These are phyloP conservation scores for Epinephelus fuscoguttatus DNA, from an alignment of 2,113 vertebrate genomes.

Conservation along the genomic window DNA sequence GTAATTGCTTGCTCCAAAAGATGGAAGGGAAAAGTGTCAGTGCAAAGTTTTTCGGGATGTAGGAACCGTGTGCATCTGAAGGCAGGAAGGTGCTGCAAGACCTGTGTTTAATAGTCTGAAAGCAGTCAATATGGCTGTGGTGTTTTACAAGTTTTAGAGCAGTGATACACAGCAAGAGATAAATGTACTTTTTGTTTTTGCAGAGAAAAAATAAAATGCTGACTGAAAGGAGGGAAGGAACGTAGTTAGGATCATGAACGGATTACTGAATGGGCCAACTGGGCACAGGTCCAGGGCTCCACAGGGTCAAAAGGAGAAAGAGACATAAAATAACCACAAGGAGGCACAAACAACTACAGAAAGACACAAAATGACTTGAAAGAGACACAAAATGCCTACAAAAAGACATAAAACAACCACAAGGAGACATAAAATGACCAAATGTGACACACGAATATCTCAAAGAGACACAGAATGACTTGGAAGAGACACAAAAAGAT, in stretches of 20 bases:
- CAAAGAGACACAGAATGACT: too few species aligned
- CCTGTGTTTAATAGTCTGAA: neutral
- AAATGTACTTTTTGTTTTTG: neutral
- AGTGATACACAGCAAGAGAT: neutral
- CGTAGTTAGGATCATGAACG: neutral
- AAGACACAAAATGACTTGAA: too few species aligned
- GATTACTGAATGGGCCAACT: too few species aligned
- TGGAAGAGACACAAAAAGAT: too few species aligned
- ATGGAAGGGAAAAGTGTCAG: slow-evolving; percentile 69
- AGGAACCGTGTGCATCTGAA: neutral
- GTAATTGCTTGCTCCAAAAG: slow-evolving; percentile 73
- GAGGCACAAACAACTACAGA: too few species aligned
- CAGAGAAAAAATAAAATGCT: neutral
- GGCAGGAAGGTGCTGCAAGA: neutral
- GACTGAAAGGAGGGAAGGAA: neutral
- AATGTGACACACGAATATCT: too few species aligned
- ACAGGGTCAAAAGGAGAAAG: too few species aligned
- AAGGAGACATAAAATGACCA: too few species aligned
- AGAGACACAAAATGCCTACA: too few species aligned
- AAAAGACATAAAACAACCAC: too few species aligned
- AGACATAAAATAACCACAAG: too few species aligned
- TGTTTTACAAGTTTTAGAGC: neutral
- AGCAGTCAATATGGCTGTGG: neutral
- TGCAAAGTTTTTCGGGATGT: neutral
- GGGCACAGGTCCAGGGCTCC: too few species aligned